phyloP scores from a whole-genome alignment of 2,113 vertebrate genomes.

The Chloropsis cyanopogon region DNA sequence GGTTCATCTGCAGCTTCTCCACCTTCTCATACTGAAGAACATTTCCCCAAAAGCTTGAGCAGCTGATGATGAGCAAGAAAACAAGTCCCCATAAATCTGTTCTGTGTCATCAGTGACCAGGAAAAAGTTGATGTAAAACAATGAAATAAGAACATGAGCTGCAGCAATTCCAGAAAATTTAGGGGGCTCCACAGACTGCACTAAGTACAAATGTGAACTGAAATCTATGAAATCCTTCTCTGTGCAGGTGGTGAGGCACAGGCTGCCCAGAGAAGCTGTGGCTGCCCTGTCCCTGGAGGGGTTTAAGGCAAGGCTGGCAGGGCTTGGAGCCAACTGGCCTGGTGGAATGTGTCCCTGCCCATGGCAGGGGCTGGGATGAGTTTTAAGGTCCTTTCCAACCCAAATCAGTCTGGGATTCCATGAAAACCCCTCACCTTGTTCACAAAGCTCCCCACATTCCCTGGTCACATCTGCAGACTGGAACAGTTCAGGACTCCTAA shows the following conservation, averaged over 20 bases:
- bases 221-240: background rate
- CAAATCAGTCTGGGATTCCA: background rate
- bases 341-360: background rate
- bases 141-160: background rate
- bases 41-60: background rate
- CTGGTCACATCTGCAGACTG: background rate
- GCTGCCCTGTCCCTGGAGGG: background rate
- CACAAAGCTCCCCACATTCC: background rate
- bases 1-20: background rate
- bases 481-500: background rate
- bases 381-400: background rate
- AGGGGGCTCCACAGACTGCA: background rate
- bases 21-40: background rate
- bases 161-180: background rate
- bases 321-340: background rate
- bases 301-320: background rate
- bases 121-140: background rate
- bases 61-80: background rate
- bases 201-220: rapidly evolving
- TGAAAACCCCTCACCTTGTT: background rate
- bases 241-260: background rate
- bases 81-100: background rate
- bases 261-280: background rate
- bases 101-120: background rate
- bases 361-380: background rate